Evolutionary conservation across 2,888 invertebrate genomes (phyloP), one percentile per base, ranked within the genome.

Genomic region (Oscheius sp.): DNA sequence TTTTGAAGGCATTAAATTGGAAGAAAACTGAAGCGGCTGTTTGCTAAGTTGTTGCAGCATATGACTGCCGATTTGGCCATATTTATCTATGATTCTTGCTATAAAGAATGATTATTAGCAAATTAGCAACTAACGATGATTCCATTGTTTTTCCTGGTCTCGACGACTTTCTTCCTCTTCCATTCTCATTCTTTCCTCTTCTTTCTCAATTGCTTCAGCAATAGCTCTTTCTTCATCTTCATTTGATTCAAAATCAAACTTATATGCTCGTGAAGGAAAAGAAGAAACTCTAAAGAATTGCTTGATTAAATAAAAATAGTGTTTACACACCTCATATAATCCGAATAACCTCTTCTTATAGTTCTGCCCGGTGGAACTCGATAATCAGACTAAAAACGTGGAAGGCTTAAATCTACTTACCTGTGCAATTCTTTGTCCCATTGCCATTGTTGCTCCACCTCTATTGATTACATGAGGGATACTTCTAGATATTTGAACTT

Each of bases 211-310:
- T 23, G 81, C 79, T 48, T 81, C 78, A 31, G 74, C 75, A 66
- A 81, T 78, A 20, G 79, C 81, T n/a, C 79, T 57, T 33, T 81
- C 81, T 57, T 81, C 81, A 46, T 79, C 79, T 34, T 78, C 79
- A 57, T 81, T 81, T 45, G 73, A 72, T 53, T 81, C 81, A 58
- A 81, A 81, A 27, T 78, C 76, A 12, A 78, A 73, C 4, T 73
- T 66, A 20, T 58, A 61, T 0, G 73, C 72, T 17, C 71, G 64
- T n/a, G 72, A 45, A 27, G 42, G 15, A 6, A 68, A 63, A 15
- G 72, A 17, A 8, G 42, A 29, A 1, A 55, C 10, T 42, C 55
- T 55, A 34, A 6, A 29, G 15, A n/a, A n/a, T n/a, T n/a, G n/a
- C n/a, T n/a, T n/a, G n/a, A n/a, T n/a, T 3, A 6, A 25, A 5